A percentile compares a stretch with the other conserved stretches of the same genome.
These are phyloP conservation scores for Trichogramma dendrolimi DNA, from an alignment of 2,888 invertebrate genomes.

Conservation along the genomic window DNA sequence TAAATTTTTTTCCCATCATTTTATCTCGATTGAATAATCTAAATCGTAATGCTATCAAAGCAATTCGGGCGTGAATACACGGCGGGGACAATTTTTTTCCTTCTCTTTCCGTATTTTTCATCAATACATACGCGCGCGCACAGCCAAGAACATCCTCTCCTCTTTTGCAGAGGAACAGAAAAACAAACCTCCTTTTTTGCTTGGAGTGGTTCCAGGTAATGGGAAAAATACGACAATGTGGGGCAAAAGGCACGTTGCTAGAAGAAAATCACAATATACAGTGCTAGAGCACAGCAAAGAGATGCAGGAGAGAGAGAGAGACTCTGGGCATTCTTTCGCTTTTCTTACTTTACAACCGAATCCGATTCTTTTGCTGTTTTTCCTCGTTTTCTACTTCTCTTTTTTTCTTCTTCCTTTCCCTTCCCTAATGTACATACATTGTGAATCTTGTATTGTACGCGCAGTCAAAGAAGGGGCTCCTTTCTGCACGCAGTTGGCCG, in stretches of 20 bases:
- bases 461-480: slow-evolving; percentile 26
- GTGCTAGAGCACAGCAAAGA: neutral
- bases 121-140: no score
- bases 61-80: no score
- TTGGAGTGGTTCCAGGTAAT: slow-evolving; percentile 20
- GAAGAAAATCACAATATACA: neutral
- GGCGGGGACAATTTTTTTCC: no score
- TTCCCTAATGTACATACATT: slow-evolving; percentile 7
- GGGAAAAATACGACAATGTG: slow-evolving; percentile 21
- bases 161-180: neutral
- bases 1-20: no score
- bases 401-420: neutral
- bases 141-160: no score
- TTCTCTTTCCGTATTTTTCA: no score
- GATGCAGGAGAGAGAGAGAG: neutral
- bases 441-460: slow-evolving; percentile 29
- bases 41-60: no score
- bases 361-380: neutral
- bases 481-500: slow-evolving; percentile 28
- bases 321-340: slow-evolving; percentile 4
- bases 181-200: slow-evolving; percentile 18
- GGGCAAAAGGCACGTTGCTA: neutral
- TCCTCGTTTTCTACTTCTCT: slow-evolving; percentile 2
- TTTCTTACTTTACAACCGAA: neutral
- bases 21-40: no score